Evolutionary conservation across 2,797 vertebrate genomes (phyloP).

Genomic region (Oryzias dopingdopingensis): DNA sequence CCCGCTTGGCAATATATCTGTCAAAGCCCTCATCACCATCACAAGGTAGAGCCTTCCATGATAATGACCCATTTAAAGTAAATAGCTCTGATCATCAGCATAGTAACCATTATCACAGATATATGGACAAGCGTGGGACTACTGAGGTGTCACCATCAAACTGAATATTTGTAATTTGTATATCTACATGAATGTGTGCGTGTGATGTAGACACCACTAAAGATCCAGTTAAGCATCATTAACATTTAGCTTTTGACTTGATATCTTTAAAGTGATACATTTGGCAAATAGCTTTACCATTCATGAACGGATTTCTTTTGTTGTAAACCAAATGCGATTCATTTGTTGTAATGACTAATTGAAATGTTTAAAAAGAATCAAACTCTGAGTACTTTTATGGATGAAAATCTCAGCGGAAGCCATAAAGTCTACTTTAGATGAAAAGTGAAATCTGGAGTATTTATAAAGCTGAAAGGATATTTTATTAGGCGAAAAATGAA

Average conservation of each 20-base stretch:
- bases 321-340: slow-evolving; percentile 28
- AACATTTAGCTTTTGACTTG: slow-evolving; percentile 35
- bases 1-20: slow-evolving; percentile 72
- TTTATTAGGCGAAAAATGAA: no score
- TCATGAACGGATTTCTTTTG: slow-evolving; percentile 23
- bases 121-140: slow-evolving; percentile 60
- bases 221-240: slow-evolving; percentile 45
- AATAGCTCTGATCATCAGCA: slow-evolving; percentile 75
- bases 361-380: slow-evolving; percentile 13
- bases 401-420: slow-evolving; percentile 18
- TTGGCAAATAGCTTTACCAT: slow-evolving; percentile 20
- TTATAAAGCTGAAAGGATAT: no score
- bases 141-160: slow-evolving; percentile 68
- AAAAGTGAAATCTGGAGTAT: background rate
- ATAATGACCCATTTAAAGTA: slow-evolving; percentile 80
- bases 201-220: slow-evolving; percentile 18
- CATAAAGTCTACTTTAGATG: slow-evolving; percentile 1
- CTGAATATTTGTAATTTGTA: slow-evolving; percentile 67
- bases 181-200: slow-evolving; percentile 41
- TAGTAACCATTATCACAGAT: slow-evolving; percentile 72
- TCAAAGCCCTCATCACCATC: slow-evolving; percentile 76
- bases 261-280: slow-evolving; percentile 21
- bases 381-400: slow-evolving; percentile 22
- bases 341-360: slow-evolving; percentile 31
- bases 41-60: slow-evolving; percentile 68